Conservation (phyloP, 1,140 invertebrate genomes). For the Harpegnathos saltator region DNA sequence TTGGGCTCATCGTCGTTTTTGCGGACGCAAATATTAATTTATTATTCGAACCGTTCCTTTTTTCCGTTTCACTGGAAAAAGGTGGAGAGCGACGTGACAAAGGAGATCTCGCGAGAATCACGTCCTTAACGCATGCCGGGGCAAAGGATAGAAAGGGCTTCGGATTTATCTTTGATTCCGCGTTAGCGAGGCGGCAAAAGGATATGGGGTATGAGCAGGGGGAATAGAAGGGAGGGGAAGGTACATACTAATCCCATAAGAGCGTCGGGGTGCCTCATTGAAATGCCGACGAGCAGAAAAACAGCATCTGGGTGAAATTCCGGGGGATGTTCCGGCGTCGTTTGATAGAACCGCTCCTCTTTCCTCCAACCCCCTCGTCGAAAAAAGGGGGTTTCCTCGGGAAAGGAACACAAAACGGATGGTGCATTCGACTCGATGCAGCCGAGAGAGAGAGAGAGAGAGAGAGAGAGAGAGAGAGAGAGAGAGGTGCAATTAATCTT, state of each 20-base stretch:
- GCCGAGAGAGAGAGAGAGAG: no score
- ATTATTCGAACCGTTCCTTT: not conserved
- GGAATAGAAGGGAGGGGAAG: conserved; percentile 26
- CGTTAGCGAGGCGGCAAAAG: conserved; percentile 21
- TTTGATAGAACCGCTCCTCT: conserved; percentile 20
- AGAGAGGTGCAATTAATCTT: no score
- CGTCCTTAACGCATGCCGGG: not conserved
- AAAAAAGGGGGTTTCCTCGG: no score
- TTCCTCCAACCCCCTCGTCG: not conserved
- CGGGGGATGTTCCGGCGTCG: conserved; percentile 53
- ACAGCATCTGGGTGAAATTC: conserved; percentile 72
- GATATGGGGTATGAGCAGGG: conserved; percentile 2
- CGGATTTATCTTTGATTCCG: conserved; percentile 53
- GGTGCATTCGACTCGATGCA: no score
- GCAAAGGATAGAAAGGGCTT: conserved; percentile 16
- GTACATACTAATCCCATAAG: conserved; percentile 63
- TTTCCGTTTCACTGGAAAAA: not conserved
- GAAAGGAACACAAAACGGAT: no score
- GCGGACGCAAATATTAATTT: not conserved
- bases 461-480: no score
- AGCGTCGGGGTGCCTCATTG: conserved; percentile 64
- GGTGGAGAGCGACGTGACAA: not conserved
- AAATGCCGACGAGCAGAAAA: conserved; percentile 63
- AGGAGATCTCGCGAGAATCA: conserved; percentile 29
- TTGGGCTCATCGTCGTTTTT: no score